These are phyloP conservation scores for Cyphomyrmex costatus DNA, from an alignment of 1,140 invertebrate genomes.

Conservation along the genomic window DNA sequence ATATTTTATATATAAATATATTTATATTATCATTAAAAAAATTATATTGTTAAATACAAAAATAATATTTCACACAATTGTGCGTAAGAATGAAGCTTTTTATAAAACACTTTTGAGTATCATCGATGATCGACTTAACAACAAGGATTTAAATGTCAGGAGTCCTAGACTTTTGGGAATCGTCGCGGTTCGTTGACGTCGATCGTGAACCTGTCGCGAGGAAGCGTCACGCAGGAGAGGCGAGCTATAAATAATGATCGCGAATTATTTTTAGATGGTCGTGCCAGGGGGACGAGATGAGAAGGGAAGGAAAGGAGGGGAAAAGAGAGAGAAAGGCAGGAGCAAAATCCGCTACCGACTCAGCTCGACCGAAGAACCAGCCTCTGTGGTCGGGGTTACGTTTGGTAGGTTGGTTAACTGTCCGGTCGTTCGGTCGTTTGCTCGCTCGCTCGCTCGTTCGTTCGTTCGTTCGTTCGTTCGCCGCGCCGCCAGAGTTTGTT, in stretches of 20 bases:
- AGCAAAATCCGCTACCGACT: slow-evolving; percentile 61
- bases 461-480: slow-evolving; percentile 49
- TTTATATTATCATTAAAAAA: too few species aligned
- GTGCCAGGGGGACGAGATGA: neutral
- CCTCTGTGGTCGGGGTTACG: slow-evolving; percentile 71
- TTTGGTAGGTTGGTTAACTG: slow-evolving; percentile 78
- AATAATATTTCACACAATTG: neutral
- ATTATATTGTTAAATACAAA: neutral
- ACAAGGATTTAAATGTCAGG: neutral
- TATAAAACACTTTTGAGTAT: neutral
- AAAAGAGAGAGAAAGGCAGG: neutral
- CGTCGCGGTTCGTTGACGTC: slow-evolving; percentile 10
- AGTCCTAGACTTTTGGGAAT: slow-evolving; percentile 21
- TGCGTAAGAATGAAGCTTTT: neutral
- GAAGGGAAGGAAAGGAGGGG: neutral
- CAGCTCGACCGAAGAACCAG: slow-evolving; percentile 62
- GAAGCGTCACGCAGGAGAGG: slow-evolving; percentile 45
- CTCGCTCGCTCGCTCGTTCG: slow-evolving; percentile 37
- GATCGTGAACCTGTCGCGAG: slow-evolving; percentile 64
- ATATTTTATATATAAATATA: neutral
- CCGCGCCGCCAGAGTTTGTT: slow-evolving; percentile 84
- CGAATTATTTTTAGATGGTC: slow-evolving; percentile 75
- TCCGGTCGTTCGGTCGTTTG: slow-evolving; percentile 65
- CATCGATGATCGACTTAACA: neutral
- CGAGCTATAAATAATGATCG: slow-evolving; percentile 76